These are phyloP conservation scores for Trogon melanurus DNA, from an alignment of 2,113 vertebrate genomes.

Conservation along the genomic window DNA sequence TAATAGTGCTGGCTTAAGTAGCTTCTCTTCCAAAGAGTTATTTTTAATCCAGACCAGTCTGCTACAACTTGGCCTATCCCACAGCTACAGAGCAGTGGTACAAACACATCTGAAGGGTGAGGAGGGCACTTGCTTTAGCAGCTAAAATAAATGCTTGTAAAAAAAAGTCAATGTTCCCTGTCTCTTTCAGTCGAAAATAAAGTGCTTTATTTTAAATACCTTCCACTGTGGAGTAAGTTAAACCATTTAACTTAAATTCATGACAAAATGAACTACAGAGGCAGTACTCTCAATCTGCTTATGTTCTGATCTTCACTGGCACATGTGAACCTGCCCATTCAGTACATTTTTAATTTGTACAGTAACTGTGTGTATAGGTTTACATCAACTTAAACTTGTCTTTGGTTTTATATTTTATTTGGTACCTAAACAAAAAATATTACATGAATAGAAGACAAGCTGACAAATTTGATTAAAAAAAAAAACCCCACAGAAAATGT, in stretches of 20 bases:
- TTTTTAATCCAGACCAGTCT: conserved; percentile 24
- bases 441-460: background rate
- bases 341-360: background rate
- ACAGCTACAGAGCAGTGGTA: background rate
- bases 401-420: background rate
- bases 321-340: background rate
- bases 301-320: background rate
- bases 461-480: background rate
- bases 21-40: background rate
- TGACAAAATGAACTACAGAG: background rate
- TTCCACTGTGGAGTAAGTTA: background rate
- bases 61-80: background rate
- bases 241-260: background rate
- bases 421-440: background rate
- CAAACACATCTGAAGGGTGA: background rate
- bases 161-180: background rate
- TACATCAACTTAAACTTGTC: background rate
- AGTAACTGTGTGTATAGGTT: background rate
- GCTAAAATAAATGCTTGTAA: background rate
- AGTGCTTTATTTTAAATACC: background rate
- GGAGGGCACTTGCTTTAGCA: background rate
- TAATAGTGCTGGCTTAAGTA: background rate
- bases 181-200: background rate
- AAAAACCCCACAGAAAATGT: too few relatives aligned
- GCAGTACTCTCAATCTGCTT: background rate